Evolutionary conservation across 1,140 invertebrate species (phyloP).

Genomic region (Bombus sibiricus): DNA sequence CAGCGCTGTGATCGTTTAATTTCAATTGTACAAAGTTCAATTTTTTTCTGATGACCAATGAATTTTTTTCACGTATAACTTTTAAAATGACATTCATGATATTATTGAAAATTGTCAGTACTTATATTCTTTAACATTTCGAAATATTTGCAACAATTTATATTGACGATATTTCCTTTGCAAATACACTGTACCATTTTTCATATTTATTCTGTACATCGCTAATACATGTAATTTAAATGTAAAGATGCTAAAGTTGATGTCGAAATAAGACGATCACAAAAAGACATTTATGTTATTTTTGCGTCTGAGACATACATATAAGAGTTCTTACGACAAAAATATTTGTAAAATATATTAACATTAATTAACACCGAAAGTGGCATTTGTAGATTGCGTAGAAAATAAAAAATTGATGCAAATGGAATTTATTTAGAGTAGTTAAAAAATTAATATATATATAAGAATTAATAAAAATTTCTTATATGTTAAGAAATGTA

Average conservation of each 20-base stretch:
- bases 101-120: not conserved
- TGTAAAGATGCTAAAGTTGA: not conserved
- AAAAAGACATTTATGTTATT: not conserved
- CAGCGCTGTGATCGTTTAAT: slow-evolving; percentile 31
- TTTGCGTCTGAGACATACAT: not conserved
- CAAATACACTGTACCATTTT: not conserved
- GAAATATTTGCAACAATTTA: not conserved
- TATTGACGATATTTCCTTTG: not conserved
- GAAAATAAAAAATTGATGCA: too few relatives aligned
- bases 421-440: too few relatives aligned
- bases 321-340: not conserved
- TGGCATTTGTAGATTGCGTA: too few relatives aligned
- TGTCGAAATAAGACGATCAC: not conserved
- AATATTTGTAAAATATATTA: too few relatives aligned
- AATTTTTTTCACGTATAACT: not conserved
- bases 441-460: too few relatives aligned
- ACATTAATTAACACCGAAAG: too few relatives aligned
- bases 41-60: slow-evolving; percentile 18
- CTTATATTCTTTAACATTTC: not conserved
- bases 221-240: too few relatives aligned
- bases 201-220: not conserved
- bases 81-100: not conserved
- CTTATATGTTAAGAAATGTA: too few relatives aligned
- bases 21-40: slow-evolving; percentile 32
- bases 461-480: too few relatives aligned